Evolutionary conservation across 2,113 vertebrate species (phyloP).

Genomic region (Dicerorhinus sumatrensis): DNA sequence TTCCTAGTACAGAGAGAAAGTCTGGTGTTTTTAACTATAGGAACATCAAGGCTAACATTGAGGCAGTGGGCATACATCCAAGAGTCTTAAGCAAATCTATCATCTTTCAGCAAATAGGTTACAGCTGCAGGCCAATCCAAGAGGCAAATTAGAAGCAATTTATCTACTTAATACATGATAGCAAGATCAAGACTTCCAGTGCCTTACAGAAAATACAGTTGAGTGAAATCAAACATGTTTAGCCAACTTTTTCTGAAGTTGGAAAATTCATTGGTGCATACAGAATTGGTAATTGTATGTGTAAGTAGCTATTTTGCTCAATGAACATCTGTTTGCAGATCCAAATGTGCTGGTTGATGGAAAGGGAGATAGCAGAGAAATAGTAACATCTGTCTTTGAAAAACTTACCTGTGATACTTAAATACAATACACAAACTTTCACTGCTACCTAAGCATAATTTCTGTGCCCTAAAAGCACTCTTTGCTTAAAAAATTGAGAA

Average conservation of each 20-base stretch:
- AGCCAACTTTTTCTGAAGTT: slow-evolving; percentile 22
- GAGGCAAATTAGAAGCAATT: not conserved
- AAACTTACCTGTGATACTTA: slow-evolving; percentile 47
- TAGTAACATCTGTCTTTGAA: slow-evolving; percentile 42
- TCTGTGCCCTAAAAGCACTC: not conserved
- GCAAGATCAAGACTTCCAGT: not conserved
- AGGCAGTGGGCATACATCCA: not conserved
- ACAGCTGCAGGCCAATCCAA: not conserved
- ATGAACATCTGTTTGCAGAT: slow-evolving; percentile 55
- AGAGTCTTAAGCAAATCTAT: not conserved
- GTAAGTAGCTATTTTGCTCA: slow-evolving; percentile 36
- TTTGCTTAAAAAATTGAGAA: slow-evolving; percentile 31
- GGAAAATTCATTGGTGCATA: not conserved
- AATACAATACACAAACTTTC: not conserved
- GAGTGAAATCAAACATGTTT: slow-evolving; percentile 43
- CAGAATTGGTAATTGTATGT: slow-evolving; percentile 9
- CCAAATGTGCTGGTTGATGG: slow-evolving; percentile 34
- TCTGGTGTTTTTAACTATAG: not conserved
- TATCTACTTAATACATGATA: not conserved
- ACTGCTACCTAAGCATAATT: not conserved
- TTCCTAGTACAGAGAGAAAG: not conserved
- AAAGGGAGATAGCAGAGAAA: slow-evolving; percentile 29
- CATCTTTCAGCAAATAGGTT: not conserved
- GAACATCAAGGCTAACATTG: too few relatives aligned
- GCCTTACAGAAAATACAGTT: not conserved